Evolutionary conservation across 35 echinoderm and acorn worm species (phyloP).

Genomic region (Amphiura filiformis): DNA sequence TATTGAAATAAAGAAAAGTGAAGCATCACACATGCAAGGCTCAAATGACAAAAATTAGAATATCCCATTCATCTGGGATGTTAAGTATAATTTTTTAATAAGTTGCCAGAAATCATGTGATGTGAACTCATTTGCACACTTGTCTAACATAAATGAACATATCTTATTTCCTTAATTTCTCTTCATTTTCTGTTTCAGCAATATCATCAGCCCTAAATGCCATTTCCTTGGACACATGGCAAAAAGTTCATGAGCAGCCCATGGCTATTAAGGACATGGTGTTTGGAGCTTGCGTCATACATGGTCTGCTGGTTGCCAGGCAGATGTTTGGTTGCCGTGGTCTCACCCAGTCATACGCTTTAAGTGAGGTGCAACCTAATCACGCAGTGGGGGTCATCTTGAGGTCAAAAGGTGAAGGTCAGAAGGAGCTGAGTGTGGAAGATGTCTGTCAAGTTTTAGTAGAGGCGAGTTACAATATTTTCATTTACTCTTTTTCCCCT

Average conservation of each 20-base stretch:
- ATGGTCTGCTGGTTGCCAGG: conserved; percentile 65
- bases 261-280: conserved; percentile 28
- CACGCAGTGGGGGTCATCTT: conserved; percentile 72
- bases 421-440: conserved; percentile 46
- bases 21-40: too few relatives aligned
- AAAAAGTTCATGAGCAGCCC: conserved; percentile 47
- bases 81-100: too few relatives aligned
- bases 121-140: too few relatives aligned
- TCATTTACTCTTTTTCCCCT: not conserved
- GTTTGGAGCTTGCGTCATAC: conserved; percentile 73
- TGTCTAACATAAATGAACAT: too few relatives aligned
- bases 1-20: too few relatives aligned
- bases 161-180: too few relatives aligned
- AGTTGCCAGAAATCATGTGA: too few relatives aligned
- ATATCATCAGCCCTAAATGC: conserved; percentile 63
- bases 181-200: too few relatives aligned
- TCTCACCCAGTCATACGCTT: conserved; percentile 69
- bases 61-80: too few relatives aligned
- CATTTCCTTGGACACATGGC: conserved; percentile 22
- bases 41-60: too few relatives aligned
- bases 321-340: conserved; percentile 86
- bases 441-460: conserved; percentile 36
- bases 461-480: conserved; percentile 38
- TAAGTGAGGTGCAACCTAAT: conserved; percentile 62
- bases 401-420: conserved; percentile 53